phyloP scores from a whole-genome alignment of 2,113 vertebrate genomes.

The Cynocephalus volans region DNA sequence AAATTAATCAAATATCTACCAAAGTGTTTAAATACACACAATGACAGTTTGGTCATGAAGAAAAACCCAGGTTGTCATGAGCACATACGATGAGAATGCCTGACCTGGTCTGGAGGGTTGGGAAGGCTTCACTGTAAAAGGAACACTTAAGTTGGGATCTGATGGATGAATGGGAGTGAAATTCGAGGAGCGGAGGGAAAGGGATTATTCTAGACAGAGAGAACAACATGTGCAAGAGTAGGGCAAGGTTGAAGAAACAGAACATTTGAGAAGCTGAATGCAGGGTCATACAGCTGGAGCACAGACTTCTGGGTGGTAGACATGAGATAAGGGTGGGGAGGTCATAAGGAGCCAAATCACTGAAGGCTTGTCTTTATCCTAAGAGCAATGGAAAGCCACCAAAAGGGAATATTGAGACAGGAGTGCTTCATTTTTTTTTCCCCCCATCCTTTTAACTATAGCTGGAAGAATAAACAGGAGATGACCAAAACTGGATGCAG shows the following conservation, averaged over 20 bases:
- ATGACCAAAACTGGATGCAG: background rate
- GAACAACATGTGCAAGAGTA: background rate
- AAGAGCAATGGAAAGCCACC: background rate
- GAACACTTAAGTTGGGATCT: background rate
- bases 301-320: background rate
- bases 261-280: background rate
- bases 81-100: background rate
- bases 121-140: background rate
- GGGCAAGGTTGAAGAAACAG: background rate
- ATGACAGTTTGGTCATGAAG: background rate
- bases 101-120: background rate
- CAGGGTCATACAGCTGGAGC: background rate
- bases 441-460: slow-evolving; percentile 21
- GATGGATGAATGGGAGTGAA: background rate
- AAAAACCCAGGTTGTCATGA: background rate
- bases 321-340: background rate
- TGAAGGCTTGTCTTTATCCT: background rate
- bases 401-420: background rate
- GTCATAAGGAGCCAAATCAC: background rate
- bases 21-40: slow-evolving; percentile 34
- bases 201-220: background rate
- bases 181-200: background rate
- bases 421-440: background rate
- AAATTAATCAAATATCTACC: slow-evolving; percentile 54
- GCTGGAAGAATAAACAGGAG: background rate